Base-by-base conservation (phyloP, 2,888 invertebrate genomes). In the Muscina levida region DNA sequence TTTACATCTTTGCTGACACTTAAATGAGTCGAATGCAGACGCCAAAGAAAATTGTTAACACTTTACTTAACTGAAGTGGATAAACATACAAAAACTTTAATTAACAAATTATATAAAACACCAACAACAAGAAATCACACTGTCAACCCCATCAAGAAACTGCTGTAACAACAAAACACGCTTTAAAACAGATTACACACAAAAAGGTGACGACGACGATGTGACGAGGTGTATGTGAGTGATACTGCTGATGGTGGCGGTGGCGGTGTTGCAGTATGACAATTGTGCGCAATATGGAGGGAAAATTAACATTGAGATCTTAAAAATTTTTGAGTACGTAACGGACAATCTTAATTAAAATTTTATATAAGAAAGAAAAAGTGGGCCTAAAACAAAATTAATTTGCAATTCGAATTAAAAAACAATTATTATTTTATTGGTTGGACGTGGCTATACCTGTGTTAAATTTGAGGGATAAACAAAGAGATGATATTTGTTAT, bases 31-130 rank as follows among this genome's bases (percentile, higher is more conserved):
- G 19, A 4, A 46, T 15, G 2, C 5, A 44, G 44, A 37, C 37
- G 62, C 37, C 42, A 62, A 22, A 59, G 31, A 31, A 44, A 57
- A 56, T 39, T 56, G 56, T 81, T 74, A 77, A 77, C 81, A 73
- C 77, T 77, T 62, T n/a, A 67, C 53, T 72, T 74, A 77, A 81
- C 56, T 72, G 56, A 68, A 74, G 3, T 48, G 62, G 53, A 51
- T 70, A 77, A 71, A 77, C 57, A 39, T 62, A 81, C 59, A 46
- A 71, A 71, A 77, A 75, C 72, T 75, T 81, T 81, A 81, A 81
- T 81, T 81, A 81, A 81, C 71, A 81, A 81, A 81, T 77, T 81
- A 77, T 81, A 72, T 75, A 75, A 77, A 68, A 68, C 67, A 56
- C 37, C 81, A 74, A 71, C 24, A 46, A 56, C 19, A 26, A 1